Evolutionary conservation across 1,140 invertebrate species (phyloP).

Genomic region (Trichonephila clavipes): DNA sequence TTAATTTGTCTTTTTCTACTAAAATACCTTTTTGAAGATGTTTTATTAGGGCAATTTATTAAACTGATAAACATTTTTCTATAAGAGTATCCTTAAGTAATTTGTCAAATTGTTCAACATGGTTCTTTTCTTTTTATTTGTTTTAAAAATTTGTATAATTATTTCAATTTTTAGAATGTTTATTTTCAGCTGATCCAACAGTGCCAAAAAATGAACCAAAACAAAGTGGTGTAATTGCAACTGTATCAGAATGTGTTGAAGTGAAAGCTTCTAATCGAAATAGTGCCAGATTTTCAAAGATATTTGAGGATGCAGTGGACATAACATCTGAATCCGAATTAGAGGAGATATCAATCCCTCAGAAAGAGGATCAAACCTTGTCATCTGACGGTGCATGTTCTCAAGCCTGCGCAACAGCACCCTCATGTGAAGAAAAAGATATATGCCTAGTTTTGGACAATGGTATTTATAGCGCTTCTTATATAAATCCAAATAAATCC

Average conservation of each 20-base stretch:
- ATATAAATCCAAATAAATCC: slow-evolving; percentile 51
- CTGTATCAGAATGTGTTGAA: slow-evolving; percentile 49
- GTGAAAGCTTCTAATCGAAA: slow-evolving; percentile 30
- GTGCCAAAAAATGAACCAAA: slow-evolving; percentile 67
- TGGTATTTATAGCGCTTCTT: slow-evolving; percentile 58
- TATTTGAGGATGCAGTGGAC: slow-evolving; percentile 51
- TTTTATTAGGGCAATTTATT: too few relatives aligned
- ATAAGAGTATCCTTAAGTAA: too few relatives aligned
- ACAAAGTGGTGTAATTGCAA: slow-evolving; percentile 32
- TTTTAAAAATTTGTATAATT: too few relatives aligned
- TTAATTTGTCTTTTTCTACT: too few relatives aligned
- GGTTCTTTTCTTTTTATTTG: too few relatives aligned
- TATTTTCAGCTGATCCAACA: slow-evolving; percentile 56
- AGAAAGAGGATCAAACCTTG: slow-evolving; percentile 18
- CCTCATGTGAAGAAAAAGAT: slow-evolving; percentile 48
- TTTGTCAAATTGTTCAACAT: too few relatives aligned
- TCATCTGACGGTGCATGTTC: slow-evolving; percentile 46
- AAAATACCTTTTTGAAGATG: too few relatives aligned
- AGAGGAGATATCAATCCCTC: slow-evolving; percentile 42
- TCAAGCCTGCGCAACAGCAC: slow-evolving; percentile 39
- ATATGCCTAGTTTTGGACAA: slow-evolving; percentile 70
- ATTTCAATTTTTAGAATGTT: too few relatives aligned
- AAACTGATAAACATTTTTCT: too few relatives aligned
- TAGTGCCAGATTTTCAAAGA: slow-evolving; percentile 30
- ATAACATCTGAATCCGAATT: slow-evolving; percentile 25